These are phyloP conservation scores for Myotis vivesi DNA, from an alignment of 2,797 vertebrate species.

Conservation along the genomic window DNA sequence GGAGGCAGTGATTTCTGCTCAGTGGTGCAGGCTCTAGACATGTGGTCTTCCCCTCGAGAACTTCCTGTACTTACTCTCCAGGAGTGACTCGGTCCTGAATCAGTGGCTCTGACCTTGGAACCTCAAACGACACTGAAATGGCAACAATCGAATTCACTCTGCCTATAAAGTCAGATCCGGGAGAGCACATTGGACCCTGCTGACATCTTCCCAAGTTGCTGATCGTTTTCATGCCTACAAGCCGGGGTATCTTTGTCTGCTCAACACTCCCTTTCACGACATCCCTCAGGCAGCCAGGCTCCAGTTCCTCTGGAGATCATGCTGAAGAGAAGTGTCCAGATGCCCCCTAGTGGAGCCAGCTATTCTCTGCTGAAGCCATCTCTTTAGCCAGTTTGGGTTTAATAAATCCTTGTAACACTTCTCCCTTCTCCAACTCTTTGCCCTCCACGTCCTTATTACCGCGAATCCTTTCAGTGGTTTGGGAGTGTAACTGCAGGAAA, in stretches of 20 bases:
- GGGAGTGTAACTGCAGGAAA: not conserved
- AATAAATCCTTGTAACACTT: not conserved
- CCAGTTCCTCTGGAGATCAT: not conserved
- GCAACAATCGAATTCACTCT: not conserved
- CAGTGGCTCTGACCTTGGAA: not conserved
- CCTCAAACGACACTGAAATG: not conserved
- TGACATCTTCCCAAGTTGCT: not conserved
- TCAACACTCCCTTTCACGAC: not conserved
- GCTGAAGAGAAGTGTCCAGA: slow-evolving; percentile 1
- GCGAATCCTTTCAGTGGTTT: not conserved
- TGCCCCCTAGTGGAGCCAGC: slow-evolving; percentile 67
- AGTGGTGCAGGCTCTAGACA: not conserved
- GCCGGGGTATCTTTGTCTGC: not conserved
- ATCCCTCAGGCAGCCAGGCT: not conserved
- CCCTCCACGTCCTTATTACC: not conserved
- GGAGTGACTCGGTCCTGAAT: not conserved
- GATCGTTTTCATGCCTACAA: not conserved
- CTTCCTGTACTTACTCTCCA: not conserved
- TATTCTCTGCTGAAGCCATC: not conserved
- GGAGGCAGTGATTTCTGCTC: not conserved
- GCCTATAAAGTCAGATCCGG: not conserved
- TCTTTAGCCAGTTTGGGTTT: not conserved
- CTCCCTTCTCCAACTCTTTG: not conserved
- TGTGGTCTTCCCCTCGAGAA: not conserved
- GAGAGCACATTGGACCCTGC: not conserved